phyloP scores from a whole-genome alignment of 2,888 invertebrate genomes.

The Mythimna impura region DNA sequence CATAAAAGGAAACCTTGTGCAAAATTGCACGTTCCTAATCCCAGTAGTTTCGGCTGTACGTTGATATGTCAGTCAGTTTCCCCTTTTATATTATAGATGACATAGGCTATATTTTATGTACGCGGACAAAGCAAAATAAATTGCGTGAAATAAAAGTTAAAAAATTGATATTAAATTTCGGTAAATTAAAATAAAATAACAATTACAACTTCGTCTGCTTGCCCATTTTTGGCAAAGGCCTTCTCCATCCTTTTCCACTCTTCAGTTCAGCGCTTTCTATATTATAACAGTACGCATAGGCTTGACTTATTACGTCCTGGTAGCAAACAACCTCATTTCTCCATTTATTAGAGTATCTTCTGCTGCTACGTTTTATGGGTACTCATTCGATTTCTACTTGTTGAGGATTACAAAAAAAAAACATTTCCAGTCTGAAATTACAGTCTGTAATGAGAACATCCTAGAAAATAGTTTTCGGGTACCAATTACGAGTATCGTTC shows the following conservation, averaged over 20 bases:
- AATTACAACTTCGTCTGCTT: too few species aligned
- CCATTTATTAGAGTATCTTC: conserved; percentile 58
- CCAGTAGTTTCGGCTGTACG: too few species aligned
- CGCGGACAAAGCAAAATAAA: too few species aligned
- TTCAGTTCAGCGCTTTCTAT: background rate
- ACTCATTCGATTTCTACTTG: conserved; percentile 55
- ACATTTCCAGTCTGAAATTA: conserved; percentile 55
- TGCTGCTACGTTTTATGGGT: conserved; percentile 31
- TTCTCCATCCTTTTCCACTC: background rate
- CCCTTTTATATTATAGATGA: too few species aligned
- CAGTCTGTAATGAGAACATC: conserved; percentile 34
- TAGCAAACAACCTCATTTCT: conserved; percentile 8
- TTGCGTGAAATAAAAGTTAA: too few species aligned
- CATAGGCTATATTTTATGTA: too few species aligned
- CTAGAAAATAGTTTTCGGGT: conserved; percentile 17
- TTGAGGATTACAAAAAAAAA: conserved; percentile 53
- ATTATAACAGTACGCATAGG: background rate
- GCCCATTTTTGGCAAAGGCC: too few species aligned
- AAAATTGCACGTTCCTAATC: too few species aligned
- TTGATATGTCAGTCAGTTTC: too few species aligned
- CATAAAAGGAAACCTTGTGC: too few species aligned
- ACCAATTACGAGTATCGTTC: conserved; percentile 18
- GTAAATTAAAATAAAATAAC: too few species aligned
- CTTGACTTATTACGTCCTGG: conserved; percentile 20
- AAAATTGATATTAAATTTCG: too few species aligned